Evolutionary conservation across 2,888 invertebrate species (phyloP), one percentile per base, ranked within the genome.

Genomic region (Gastracanthus pulcherrimus): DNA sequence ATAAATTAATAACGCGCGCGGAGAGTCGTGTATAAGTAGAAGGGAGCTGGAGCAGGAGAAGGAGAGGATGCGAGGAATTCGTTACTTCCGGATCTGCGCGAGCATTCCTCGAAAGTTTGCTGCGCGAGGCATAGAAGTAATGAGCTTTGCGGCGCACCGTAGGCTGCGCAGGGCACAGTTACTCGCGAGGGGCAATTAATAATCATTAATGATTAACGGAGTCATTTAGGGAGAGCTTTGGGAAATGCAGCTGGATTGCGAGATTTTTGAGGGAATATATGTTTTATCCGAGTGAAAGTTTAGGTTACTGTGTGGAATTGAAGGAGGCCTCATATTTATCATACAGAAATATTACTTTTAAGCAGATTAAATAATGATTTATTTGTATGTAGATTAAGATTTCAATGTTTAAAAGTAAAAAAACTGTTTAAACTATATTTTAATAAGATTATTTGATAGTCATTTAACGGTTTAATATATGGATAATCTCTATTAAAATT

Each of bases 1-100:
- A 90, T 90, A 87, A 89, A 90, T 90, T 89, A 87, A 89, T 88
- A 88, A 84, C 67, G 66, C 76, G 23, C 29, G 23, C 38, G 36
- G 67, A 41, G 29, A n/a, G n/a, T n/a, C n/a, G n/a, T n/a, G n/a
- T n/a, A n/a, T n/a, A n/a, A n/a, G n/a, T n/a, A n/a, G n/a, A n/a
- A n/a, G n/a, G n/a, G n/a, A n/a, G n/a, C n/a, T n/a, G n/a, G n/a
- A n/a, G n/a, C n/a, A n/a, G n/a, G n/a, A n/a, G n/a, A n/a, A n/a
- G n/a, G n/a, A n/a, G n/a, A n/a, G n/a, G n/a, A 19, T 55, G 11
- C 70, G 70, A 26, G 51, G 55, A 55, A 66, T 64, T 75, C 41
- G 26, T 16, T 41, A 41, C 55, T 76, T 76, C 76, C 76, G 76
- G 67, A 67, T 67, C 51, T 19, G 38, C 71, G 62, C 70, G 5